These are phyloP conservation scores for Lymantria dispar DNA, from an alignment of 2,888 invertebrate species.

Conservation along the genomic window DNA sequence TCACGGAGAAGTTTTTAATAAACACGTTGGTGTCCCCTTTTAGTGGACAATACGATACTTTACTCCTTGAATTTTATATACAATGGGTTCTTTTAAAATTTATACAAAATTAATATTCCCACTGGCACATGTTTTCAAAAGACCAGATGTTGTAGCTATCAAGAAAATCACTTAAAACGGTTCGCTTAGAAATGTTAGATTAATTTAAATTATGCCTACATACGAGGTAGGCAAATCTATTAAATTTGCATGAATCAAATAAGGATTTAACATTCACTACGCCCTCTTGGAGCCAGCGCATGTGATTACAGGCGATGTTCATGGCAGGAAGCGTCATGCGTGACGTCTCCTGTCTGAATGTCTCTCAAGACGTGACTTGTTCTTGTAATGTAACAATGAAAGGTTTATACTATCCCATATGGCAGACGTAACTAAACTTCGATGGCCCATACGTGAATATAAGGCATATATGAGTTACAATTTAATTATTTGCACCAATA, in stretches of 20 bases:
- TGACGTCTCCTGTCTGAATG: conserved; percentile 63
- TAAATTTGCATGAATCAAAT: conserved; percentile 35
- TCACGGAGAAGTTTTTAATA: no score
- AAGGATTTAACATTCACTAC: conserved; percentile 29
- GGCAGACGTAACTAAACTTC: conserved; percentile 37
- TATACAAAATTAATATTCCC: no score
- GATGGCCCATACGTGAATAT: conserved; percentile 8
- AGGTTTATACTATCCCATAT: conserved; percentile 36
- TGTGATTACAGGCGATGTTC: conserved; percentile 47
- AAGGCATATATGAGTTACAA: neutral
- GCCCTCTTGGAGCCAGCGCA: conserved; percentile 39
- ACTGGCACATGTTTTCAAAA: neutral
- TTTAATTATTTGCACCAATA: no score
- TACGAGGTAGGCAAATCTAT: conserved; percentile 15
- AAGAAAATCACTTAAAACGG: conserved; percentile 6
- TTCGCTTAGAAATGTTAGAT: conserved; percentile 9
- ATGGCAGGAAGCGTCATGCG: conserved; percentile 66
- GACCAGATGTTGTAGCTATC: conserved; percentile 1
- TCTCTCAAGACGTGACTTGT: conserved; percentile 65
- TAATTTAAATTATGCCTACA: conserved; percentile 15
- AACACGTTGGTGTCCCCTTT: no score
- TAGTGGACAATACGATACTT: no score
- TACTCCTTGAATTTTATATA: no score
- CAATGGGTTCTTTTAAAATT: no score
- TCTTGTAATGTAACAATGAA: conserved; percentile 48